Conservation (phyloP, 2,888 invertebrate genomes). For the Orchesellides sinensis region DNA sequence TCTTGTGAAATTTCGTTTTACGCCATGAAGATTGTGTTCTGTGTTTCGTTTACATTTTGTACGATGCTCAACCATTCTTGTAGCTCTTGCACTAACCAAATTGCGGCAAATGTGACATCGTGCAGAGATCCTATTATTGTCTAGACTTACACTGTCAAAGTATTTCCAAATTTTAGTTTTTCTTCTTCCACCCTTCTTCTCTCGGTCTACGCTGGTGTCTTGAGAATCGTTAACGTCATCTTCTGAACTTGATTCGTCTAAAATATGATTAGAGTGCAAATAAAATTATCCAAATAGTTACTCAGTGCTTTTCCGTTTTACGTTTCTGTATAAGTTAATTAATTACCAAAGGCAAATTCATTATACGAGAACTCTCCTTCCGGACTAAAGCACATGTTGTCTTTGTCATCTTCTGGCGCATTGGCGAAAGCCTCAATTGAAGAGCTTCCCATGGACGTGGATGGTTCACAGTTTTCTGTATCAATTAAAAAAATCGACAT, state of each 20-base stretch:
- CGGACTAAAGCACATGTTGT: background rate
- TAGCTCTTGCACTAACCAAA: constrained; percentile 44
- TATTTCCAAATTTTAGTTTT: constrained; percentile 45
- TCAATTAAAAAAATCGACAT: no score
- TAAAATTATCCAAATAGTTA: no score
- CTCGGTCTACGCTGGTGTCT: background rate
- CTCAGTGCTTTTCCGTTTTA: no score
- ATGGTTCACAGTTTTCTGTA: no score
- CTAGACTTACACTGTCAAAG: constrained; percentile 27
- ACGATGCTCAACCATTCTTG: constrained; percentile 44
- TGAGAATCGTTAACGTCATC: constrained; percentile 6
- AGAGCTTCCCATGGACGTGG: no score
- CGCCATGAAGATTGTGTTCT: background rate
- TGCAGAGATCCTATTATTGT: constrained; percentile 11
- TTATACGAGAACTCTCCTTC: background rate
- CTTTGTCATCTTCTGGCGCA: background rate
- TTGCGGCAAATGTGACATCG: constrained; percentile 29
- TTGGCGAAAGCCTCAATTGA: no score
- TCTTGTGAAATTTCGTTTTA: background rate
- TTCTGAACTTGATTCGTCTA: constrained; percentile 10
- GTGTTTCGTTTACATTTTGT: constrained; percentile 26
- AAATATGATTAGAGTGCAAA: no score
- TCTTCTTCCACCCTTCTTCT: constrained; percentile 28
- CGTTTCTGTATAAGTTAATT: background rate
- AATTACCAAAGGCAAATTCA: no score